Percentiles rank a stretch among this genome's conserved stretches.
Evolutionary conservation across 1,140 invertebrate species (phyloP).

Genomic region (Melitaea cinxia): DNA sequence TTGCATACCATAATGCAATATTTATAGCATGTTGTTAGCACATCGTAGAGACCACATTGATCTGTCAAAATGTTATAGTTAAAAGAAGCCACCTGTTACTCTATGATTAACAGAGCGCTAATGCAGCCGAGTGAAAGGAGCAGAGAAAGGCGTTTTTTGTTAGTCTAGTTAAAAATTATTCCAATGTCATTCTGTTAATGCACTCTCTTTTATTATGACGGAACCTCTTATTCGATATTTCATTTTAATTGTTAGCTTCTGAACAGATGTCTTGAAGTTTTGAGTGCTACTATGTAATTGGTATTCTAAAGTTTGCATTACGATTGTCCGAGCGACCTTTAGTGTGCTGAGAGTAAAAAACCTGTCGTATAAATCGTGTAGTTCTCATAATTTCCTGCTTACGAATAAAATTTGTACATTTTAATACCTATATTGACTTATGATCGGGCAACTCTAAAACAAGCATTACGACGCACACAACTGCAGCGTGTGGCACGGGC

Average conservation of each 20-base stretch:
- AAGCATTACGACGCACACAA: constrained; percentile 75
- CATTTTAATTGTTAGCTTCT: background rate
- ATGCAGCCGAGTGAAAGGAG: constrained; percentile 67
- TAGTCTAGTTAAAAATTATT: constrained; percentile 47
- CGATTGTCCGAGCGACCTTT: too few species aligned
- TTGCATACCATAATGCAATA: background rate
- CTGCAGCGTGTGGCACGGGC: constrained; percentile 50
- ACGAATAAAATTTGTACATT: constrained; percentile 34
- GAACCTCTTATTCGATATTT: background rate
- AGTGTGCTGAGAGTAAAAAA: too few species aligned
- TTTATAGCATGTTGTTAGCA: background rate
- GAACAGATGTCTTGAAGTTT: too few species aligned
- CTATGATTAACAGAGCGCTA: constrained; percentile 74
- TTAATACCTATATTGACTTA: constrained; percentile 71
- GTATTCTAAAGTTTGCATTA: too few species aligned
- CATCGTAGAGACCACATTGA: constrained; percentile 29
- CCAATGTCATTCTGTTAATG: constrained; percentile 47
- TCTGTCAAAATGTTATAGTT: constrained; percentile 46
- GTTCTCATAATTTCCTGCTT: constrained; percentile 24
- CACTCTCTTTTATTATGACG: constrained; percentile 49
- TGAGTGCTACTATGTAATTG: background rate
- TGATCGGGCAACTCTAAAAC: constrained; percentile 77
- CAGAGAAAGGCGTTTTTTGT: constrained; percentile 40
- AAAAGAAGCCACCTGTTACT: constrained; percentile 54
- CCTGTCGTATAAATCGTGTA: too few species aligned